These are phyloP conservation scores for Clarias laeviceps DNA, from an alignment of 2,797 vertebrate genomes.

Conservation along the genomic window DNA sequence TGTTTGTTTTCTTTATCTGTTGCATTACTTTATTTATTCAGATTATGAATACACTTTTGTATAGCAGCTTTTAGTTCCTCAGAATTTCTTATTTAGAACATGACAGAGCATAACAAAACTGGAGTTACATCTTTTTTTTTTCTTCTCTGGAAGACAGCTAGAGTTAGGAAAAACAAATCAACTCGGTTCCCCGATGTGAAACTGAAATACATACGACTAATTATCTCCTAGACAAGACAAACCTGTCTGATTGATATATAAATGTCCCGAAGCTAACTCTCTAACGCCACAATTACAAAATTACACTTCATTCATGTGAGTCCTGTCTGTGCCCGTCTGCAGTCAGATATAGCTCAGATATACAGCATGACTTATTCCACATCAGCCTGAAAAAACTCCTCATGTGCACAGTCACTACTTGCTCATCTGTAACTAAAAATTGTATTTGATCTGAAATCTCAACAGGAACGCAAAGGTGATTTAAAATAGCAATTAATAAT, in stretches of 20 bases:
- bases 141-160: neutral
- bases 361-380: slow-evolving; percentile 5
- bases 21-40: neutral
- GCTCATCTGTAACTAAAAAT: neutral
- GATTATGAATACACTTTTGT: neutral
- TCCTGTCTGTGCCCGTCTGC: neutral
- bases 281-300: slow-evolving; percentile 17
- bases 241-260: slow-evolving; percentile 27
- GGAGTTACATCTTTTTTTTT: neutral
- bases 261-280: slow-evolving; percentile 45
- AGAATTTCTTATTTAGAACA: neutral
- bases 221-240: slow-evolving; percentile 39
- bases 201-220: neutral
- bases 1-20: neutral
- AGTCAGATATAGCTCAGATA: neutral
- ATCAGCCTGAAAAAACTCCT: neutral
- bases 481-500: slow-evolving; percentile 60
- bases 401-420: neutral
- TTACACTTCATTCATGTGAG: slow-evolving; percentile 16
- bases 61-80: neutral
- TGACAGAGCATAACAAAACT: neutral
- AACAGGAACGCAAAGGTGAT: slow-evolving; percentile 28
- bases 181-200: neutral
- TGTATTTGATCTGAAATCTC: neutral
- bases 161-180: neutral